A percentile compares a stretch with the other conserved stretches of the same genome.
These are phyloP conservation scores for Drosophila limbata DNA, from an alignment of 2,888 invertebrate genomes.

Conservation along the genomic window DNA sequence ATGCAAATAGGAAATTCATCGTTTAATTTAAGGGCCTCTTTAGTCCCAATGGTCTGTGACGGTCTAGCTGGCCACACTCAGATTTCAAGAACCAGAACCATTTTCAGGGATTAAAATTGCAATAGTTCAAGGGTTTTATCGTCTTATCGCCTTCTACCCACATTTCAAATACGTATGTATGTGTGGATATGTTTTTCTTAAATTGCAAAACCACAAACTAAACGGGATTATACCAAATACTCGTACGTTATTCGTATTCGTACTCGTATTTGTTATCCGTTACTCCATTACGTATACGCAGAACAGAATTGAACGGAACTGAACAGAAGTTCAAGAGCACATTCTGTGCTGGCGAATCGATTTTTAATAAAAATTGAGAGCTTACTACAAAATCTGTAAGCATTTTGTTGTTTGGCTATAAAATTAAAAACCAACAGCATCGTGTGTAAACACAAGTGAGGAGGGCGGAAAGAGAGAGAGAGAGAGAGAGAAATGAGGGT, in stretches of 20 bases:
- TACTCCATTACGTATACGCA: slow-evolving; percentile 3
- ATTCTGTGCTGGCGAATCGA: slow-evolving; percentile 48
- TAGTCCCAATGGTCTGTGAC: slow-evolving; percentile 14
- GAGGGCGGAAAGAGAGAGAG: background rate
- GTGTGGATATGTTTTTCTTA: slow-evolving; percentile 38
- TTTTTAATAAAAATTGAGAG: slow-evolving; percentile 70
- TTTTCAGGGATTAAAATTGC: slow-evolving; percentile 32
- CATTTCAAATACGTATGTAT: slow-evolving; percentile 26
- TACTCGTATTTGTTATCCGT: slow-evolving; percentile 2
- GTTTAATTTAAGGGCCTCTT: slow-evolving; percentile 11
- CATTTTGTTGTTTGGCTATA: slow-evolving; percentile 70
- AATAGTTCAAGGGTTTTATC: slow-evolving; percentile 55
- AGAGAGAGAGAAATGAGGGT: background rate
- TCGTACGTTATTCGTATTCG: slow-evolving; percentile 8
- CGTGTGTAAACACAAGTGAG: slow-evolving; percentile 21
- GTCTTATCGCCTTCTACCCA: slow-evolving; percentile 29
- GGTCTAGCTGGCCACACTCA: slow-evolving; percentile 1
- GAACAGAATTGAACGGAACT: slow-evolving; percentile 17
- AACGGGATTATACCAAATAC: slow-evolving; percentile 39
- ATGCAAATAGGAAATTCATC: slow-evolving; percentile 26
- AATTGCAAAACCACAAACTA: slow-evolving; percentile 49
- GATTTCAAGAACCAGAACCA: slow-evolving; percentile 24
- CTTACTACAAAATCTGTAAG: slow-evolving; percentile 58
- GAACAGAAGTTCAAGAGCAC: slow-evolving; percentile 54
- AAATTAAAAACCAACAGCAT: slow-evolving; percentile 77